Evolutionary conservation across 64 coral and sea anemone species (phyloP).

Genomic region (Anthopleura sola): DNA sequence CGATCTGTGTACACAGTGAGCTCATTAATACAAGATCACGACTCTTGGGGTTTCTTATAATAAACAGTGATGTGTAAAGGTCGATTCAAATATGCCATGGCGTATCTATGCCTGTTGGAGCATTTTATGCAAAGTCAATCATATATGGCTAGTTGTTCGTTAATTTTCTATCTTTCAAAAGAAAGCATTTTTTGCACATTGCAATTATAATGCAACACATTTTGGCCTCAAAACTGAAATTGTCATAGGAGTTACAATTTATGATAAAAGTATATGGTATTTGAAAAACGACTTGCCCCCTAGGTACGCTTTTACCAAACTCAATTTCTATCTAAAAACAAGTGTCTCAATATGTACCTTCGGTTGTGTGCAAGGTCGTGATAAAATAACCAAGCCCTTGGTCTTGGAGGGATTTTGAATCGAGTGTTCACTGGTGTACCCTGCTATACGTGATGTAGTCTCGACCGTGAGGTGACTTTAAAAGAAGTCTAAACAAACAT

Average conservation of each 20-base stretch:
- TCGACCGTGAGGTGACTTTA: background rate
- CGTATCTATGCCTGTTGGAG: background rate
- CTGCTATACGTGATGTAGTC: background rate
- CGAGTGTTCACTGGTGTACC: background rate
- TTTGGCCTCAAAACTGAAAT: too few species aligned
- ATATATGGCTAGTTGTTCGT: background rate
- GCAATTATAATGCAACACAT: too few species aligned
- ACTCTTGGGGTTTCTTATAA: background rate
- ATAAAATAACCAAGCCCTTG: background rate
- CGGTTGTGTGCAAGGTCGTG: background rate
- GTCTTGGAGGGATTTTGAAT: background rate
- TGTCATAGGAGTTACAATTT: too few species aligned
- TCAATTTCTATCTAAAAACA: too few species aligned
- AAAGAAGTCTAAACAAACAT: background rate
- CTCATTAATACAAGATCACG: constrained; percentile 10
- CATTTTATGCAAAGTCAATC: background rate
- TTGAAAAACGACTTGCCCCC: too few species aligned
- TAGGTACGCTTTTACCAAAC: too few species aligned
- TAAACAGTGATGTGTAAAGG: background rate
- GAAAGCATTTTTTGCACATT: too few species aligned
- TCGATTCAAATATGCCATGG: background rate
- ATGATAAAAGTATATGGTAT: too few species aligned
- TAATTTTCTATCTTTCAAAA: background rate
- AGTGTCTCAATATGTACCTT: too few species aligned
- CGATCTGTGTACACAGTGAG: constrained; percentile 1